Base-by-base conservation (phyloP, 30 jellyfish, hydroid and myxozoan species). In the Turritopsis rubra region DNA sequence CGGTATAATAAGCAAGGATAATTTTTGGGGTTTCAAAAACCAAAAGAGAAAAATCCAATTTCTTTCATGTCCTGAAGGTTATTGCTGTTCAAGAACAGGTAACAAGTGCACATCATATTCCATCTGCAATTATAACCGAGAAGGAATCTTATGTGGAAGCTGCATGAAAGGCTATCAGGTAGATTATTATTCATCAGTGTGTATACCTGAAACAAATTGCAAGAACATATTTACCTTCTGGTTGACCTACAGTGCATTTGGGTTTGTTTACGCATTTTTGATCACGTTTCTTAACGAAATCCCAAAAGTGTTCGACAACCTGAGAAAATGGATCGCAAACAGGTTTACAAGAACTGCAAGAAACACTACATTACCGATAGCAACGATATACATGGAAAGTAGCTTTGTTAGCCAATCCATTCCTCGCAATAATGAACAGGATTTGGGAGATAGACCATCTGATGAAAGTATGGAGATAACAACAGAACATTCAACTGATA, bases 21-120 rank as follows among this genome's bases (percentile, higher is more conserved):
- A 53, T 71, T 75, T 72, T 79, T 83, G 89, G 89, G 89, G 89
- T 19, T 83, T 29, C 71, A 41, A 3, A 3, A 24, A 65, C 18
- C 13, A 52, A 8, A 22, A 25, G 30, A 79, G 29, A 26, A 26
- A 73, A 31, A 78, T 83, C n/a, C 29, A 9, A 18, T 73, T 83
- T 52, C 29, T 73, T 21, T 25, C 83, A 19, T 53, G 73, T 29
- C 53, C 65, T 1, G 85, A 83, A 1, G 85, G 85, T 17, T 83
- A 83, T 52, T 83, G 89, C 21, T 83, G 89, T 66, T 26, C 17
- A 4, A 41, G 60, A 13, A 41, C 5, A 5, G 89, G 89, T 0
- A 41, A 41, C 60, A 71, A 52, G 7, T 83, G 89, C 52, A 66
- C 29, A 21, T 73, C 24, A 1, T 83, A 83, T 79, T 24, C 75